phyloP scores from a whole-genome alignment of 1,140 invertebrate species.

The Gryon sp. region DNA sequence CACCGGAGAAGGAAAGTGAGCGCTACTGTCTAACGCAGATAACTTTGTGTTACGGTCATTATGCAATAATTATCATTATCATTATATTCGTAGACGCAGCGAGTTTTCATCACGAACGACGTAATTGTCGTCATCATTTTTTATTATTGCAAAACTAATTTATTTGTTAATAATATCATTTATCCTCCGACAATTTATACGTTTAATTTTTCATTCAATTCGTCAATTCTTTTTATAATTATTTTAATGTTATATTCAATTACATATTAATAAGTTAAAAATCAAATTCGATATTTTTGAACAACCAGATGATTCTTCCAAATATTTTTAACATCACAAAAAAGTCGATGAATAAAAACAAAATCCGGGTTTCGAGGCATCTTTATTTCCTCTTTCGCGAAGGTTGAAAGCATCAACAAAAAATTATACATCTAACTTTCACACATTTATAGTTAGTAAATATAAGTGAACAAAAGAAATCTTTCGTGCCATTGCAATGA shows the following conservation, averaged over 20 bases:
- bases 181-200: too few relatives aligned
- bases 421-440: conserved; percentile 41
- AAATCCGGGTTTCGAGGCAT: too few relatives aligned
- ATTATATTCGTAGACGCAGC: conserved; percentile 57
- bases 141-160: conserved; percentile 5
- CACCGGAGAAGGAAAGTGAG: conserved; percentile 77
- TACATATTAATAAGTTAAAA: too few relatives aligned
- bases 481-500: conserved; percentile 66
- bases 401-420: conserved; percentile 36
- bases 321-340: too few relatives aligned
- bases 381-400: conserved; percentile 27
- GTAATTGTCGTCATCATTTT: conserved; percentile 57
- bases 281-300: too few relatives aligned
- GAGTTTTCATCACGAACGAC: conserved; percentile 32
- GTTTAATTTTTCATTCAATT: too few relatives aligned
- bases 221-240: too few relatives aligned
- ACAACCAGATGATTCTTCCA: too few relatives aligned
- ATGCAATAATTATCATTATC: conserved; percentile 77
- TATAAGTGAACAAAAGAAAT: conserved; percentile 60
- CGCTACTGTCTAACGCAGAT: conserved; percentile 68
- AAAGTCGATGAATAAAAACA: too few relatives aligned
- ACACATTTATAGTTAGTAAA: conserved; percentile 31
- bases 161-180: too few relatives aligned
- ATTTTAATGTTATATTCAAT: too few relatives aligned
- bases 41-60: conserved; percentile 68